phyloP scores from a whole-genome alignment of 2,797 vertebrate species.

The Sebastes vulpes region DNA sequence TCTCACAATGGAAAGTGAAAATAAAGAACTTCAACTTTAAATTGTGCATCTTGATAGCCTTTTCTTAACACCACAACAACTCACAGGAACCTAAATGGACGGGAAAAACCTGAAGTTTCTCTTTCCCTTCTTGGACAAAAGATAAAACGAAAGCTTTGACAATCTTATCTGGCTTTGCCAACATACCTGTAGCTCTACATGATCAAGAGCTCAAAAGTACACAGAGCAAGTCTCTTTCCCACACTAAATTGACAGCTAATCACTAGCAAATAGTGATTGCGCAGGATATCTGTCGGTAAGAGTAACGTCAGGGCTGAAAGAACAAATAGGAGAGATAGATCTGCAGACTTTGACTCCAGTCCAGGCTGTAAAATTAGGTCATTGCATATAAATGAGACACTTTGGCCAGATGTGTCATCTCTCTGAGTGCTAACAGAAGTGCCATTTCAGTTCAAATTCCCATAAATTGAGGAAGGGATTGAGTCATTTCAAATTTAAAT shows the following conservation, averaged over 20 bases:
- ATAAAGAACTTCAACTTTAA: not conserved
- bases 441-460: not conserved
- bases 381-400: constrained; percentile 6
- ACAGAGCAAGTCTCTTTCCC: not conserved
- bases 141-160: not conserved
- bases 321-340: constrained; percentile 19
- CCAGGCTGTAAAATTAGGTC: constrained; percentile 9
- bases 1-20: not conserved
- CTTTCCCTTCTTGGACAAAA: not conserved
- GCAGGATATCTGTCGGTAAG: not conserved
- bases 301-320: constrained; percentile 37
- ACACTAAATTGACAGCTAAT: not conserved
- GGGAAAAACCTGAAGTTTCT: not conserved
- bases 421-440: not conserved
- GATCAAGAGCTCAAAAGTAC: not conserved
- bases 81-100: not conserved
- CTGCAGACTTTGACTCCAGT: constrained; percentile 34
- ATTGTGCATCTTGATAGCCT: not conserved
- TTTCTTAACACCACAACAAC: not conserved
- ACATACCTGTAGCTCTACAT: not conserved
- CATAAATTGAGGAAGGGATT: not conserved
- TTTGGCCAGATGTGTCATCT: not conserved
- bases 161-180: constrained; percentile 1
- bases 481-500: not conserved
- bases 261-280: not conserved